Evolutionary conservation across 2,797 vertebrate species (phyloP), one percentile per base, ranked within the genome.

Genomic region (Erpetoichthys calabaricus): DNA sequence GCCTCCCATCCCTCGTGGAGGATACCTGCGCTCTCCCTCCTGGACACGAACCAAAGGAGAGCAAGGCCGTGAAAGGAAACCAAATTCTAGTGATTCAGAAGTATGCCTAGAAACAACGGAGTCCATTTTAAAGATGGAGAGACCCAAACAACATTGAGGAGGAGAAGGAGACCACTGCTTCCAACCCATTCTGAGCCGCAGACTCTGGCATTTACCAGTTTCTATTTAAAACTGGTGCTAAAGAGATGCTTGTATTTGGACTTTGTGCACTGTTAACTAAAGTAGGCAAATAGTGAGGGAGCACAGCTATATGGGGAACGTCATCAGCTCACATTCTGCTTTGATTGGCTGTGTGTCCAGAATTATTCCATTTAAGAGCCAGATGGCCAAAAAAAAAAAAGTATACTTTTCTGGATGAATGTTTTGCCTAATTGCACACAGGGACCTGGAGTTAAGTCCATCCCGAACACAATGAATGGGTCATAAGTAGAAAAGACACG

Each of bases 11-110:
- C 81, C 87, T 5, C 77, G 89, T 63, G 78, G 88, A 0, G 81
- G 91, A 5, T 92, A 91, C 80, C 87, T 92, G 70, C 89, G 90
- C 60, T 97, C 93, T 2, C 93, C 93, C 0, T 92, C 94, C 6
- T 97, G 93, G 94, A 91, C 87, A 0, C 81, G 88, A 47, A 78
- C 85, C 42, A 86, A 86, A 68, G 85, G 70, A 0, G 89, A 94
- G 67, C 76, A 78, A 44, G 77, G 76, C 0, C 75, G 81, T 0
- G 92, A 94, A 56, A 86, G 89, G 69, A 92, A 92, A 71, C 25
- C 25, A 25, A 84, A 87, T 65, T 86, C 88, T 66, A 83, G 89
- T 1, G 89, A 92, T 65, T 81, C 89, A 0, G 79, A 84, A 60
- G 69, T 72, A 60, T 75, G 70, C 5, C 64, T 72, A 0, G 81